These are phyloP conservation scores for Tokudaia tokunoshimensis DNA, from an alignment of 2,797 vertebrate species.

Conservation along the genomic window DNA sequence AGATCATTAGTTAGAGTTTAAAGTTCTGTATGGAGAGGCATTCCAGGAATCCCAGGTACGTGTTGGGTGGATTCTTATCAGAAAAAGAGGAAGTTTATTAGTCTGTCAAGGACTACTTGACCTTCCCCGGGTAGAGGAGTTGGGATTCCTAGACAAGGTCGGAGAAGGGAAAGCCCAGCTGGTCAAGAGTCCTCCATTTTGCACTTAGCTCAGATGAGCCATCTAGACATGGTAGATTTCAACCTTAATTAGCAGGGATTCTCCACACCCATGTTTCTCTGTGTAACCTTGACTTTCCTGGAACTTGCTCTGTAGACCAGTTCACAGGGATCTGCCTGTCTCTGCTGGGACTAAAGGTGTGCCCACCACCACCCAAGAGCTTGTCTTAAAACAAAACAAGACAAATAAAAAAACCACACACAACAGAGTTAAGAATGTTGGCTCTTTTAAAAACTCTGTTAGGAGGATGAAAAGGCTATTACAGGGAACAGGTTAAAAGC, in stretches of 20 bases:
- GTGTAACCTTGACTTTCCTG: neutral
- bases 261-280: neutral
- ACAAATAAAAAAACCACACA: neutral
- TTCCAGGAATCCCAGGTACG: neutral
- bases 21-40: neutral
- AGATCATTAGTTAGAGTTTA: neutral
- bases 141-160: neutral
- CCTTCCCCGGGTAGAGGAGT: neutral
- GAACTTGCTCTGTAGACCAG: neutral
- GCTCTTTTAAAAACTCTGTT: neutral
- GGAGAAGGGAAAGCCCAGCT: neutral
- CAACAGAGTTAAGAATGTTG: neutral
- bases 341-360: neutral
- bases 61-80: neutral
- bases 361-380: neutral
- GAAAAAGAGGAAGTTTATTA: neutral
- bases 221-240: neutral
- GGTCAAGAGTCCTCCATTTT: neutral
- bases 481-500: neutral
- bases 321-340: neutral
- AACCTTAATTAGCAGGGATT: neutral
- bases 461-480: neutral
- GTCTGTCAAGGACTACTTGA: neutral
- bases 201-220: neutral
- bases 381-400: neutral